A percentile compares a stretch with the other conserved stretches of the same genome.
These are phyloP conservation scores for Lasioglossum calceatum DNA, from an alignment of 2,888 invertebrate genomes.

Conservation along the genomic window DNA sequence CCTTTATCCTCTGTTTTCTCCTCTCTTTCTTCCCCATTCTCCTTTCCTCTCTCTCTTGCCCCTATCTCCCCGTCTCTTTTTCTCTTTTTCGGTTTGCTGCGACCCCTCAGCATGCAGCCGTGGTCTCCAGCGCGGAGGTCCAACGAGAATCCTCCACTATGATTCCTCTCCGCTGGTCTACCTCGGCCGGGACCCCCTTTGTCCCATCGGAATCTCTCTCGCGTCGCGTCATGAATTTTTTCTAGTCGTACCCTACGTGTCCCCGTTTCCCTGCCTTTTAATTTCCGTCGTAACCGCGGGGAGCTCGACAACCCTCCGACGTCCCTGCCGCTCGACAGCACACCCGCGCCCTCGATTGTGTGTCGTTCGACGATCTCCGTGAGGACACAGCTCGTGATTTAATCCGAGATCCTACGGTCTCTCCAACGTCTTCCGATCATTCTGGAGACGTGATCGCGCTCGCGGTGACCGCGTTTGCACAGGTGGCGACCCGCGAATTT, in stretches of 20 bases:
- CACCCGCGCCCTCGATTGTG: conserved; percentile 5
- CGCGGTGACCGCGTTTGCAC: conserved; percentile 41
- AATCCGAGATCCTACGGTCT: neutral
- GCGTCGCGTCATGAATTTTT: conserved; percentile 64
- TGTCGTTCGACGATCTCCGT: neutral
- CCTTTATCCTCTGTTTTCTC: neutral
- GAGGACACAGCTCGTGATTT: conserved; percentile 5
- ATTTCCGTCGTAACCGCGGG: conserved; percentile 13
- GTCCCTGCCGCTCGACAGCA: neutral
- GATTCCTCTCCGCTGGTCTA: conserved; percentile 75
- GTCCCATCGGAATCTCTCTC: conserved; percentile 51
- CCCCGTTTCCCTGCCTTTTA: conserved; percentile 48
- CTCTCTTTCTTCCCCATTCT: neutral
- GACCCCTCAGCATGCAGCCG: conserved; percentile 7
- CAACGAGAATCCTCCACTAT: conserved; percentile 56
- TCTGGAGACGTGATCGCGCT: neutral
- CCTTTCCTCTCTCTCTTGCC: neutral
- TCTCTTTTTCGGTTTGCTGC: neutral
- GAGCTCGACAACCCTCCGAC: neutral
- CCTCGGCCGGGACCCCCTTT: conserved; percentile 48
- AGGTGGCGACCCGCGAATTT: neutral
- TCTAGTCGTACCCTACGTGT: conserved; percentile 46
- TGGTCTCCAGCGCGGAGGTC: conserved; percentile 27
- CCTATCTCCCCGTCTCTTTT: neutral
- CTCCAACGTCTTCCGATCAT: neutral